A percentile compares a stretch with the other conserved stretches of the same genome.
Conservation (phyloP, 2,113 vertebrate genomes). For the Laterallus jamaicensis region DNA sequence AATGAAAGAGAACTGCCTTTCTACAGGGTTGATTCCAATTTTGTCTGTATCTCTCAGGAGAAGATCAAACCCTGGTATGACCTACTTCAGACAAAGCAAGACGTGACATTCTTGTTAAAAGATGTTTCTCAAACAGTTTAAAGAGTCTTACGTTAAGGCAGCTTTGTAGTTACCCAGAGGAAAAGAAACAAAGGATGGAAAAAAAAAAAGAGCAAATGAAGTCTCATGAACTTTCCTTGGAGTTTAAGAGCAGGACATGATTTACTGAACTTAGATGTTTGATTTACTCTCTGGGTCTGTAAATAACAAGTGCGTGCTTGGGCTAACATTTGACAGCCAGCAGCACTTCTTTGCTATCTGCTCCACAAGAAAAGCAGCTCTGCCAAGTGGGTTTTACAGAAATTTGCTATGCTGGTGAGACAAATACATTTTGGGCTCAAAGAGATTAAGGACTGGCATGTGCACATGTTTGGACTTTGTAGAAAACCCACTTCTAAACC, state of each 20-base stretch:
- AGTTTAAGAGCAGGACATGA: neutral
- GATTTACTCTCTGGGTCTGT: neutral
- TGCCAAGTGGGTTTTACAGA: neutral
- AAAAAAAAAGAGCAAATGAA: neutral
- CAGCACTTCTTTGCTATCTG: neutral
- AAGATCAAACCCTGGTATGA: neutral
- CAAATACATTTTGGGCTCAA: neutral
- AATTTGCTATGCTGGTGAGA: neutral
- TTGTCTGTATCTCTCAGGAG: neutral
- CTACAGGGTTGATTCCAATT: neutral
- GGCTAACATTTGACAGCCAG: neutral
- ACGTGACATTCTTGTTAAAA: neutral
- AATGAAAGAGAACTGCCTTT: neutral
- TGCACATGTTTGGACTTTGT: neutral
- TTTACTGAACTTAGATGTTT: neutral
- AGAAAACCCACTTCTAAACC: neutral
- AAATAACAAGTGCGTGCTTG: neutral
- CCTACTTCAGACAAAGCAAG: neutral
- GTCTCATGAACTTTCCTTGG: neutral
- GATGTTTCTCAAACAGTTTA: neutral
- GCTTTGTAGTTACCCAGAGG: neutral
- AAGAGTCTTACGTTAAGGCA: neutral
- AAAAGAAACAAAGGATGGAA: neutral
- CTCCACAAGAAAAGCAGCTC: neutral
- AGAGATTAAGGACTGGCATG: neutral